A percentile compares a stretch with the other conserved stretches of the same genome.
Conservation (phyloP, 2,113 vertebrate species). For the Gracilinanus agilis region DNA sequence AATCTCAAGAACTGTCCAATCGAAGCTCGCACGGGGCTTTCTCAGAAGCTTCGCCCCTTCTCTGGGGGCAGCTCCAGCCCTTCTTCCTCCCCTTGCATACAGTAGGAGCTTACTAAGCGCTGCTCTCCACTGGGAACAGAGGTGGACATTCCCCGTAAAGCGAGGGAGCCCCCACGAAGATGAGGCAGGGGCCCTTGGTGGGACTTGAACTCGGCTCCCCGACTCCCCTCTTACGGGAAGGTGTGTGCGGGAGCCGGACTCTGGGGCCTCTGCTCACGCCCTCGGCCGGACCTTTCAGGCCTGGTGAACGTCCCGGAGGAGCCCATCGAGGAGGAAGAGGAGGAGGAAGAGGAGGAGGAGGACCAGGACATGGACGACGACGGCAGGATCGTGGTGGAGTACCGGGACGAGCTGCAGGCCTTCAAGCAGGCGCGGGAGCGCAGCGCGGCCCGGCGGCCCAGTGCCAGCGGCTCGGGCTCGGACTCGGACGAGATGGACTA, state of each 20-base stretch:
- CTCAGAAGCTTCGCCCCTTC: no score
- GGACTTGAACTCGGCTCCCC: no score
- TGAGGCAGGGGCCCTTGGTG: no score
- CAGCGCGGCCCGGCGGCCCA: constrained; percentile 68
- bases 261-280: constrained; percentile 32
- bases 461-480: constrained; percentile 89
- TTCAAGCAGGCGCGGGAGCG: constrained; percentile 84
- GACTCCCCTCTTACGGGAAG: no score
- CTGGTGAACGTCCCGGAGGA: constrained; percentile 96
- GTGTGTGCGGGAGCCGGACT: not conserved
- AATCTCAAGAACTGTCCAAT: no score
- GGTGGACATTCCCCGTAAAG: no score
- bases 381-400: constrained; percentile 95
- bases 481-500: constrained; percentile 99
- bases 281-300: constrained; percentile 80
- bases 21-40: no score
- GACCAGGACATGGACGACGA: constrained; percentile 97
- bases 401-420: constrained; percentile 88
- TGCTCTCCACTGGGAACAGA: no score
- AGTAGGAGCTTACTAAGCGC: no score
- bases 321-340: constrained; percentile 92
- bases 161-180: no score
- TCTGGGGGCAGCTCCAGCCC: no score
- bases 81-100: no score
- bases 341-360: constrained; percentile 90